These are phyloP conservation scores for Diachasma alloeum DNA, from an alignment of 1,140 invertebrate genomes.

Conservation along the genomic window DNA sequence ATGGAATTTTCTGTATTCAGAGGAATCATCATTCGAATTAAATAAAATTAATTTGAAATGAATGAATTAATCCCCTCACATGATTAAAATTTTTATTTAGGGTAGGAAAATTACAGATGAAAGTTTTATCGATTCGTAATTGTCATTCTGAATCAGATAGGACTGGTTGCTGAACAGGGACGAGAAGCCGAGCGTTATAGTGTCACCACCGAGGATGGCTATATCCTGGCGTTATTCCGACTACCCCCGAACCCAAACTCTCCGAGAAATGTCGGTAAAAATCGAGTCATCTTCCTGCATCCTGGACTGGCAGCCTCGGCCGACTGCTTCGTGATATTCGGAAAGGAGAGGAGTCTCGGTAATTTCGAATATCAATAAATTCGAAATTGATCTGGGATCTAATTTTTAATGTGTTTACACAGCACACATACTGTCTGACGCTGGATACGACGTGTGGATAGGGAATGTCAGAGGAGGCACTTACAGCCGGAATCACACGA, in stretches of 20 bases:
- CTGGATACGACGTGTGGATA: constrained; percentile 78
- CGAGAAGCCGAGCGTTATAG: background rate
- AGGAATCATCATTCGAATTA: too few species aligned
- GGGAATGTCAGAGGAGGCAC: constrained; percentile 69
- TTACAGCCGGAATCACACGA: constrained; percentile 60
- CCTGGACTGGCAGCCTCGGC: background rate
- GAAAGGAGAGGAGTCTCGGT: background rate
- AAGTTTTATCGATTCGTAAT: too few species aligned
- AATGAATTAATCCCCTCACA: too few species aligned
- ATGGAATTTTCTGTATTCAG: too few species aligned
- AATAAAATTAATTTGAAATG: too few species aligned
- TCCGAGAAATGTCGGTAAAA: background rate
- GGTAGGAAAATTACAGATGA: too few species aligned
- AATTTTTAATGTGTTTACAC: background rate
- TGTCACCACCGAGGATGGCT: constrained; percentile 9
- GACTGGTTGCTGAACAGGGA: background rate
- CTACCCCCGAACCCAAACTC: background rate
- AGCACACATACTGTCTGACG: constrained; percentile 70
- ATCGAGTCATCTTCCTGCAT: background rate
- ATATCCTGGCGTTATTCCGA: background rate
- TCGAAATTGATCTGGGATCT: background rate
- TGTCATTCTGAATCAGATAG: constrained; percentile 5
- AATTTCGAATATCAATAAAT: background rate
- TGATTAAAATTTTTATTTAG: too few species aligned
- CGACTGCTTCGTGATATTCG: background rate